phyloP scores from a whole-genome alignment of 1,140 invertebrate species.

The Hestina assimilis region DNA sequence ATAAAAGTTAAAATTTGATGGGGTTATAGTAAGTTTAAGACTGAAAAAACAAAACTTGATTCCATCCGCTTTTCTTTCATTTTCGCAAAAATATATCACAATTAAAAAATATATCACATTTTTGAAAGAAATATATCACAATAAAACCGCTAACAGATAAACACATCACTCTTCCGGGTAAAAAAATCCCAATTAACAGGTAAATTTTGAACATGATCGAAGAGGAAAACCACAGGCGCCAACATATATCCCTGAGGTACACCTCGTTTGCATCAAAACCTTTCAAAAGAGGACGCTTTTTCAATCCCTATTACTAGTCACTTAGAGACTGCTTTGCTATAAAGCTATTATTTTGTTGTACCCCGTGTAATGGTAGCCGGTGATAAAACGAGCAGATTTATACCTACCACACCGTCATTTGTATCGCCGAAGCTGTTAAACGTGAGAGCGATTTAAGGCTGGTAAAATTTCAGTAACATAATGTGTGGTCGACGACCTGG shows the following conservation, averaged over 20 bases:
- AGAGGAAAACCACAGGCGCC: constrained; percentile 46
- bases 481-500: constrained; percentile 30
- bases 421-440: constrained; percentile 49
- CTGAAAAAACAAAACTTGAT: too few species aligned
- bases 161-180: neutral
- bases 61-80: too few species aligned
- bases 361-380: constrained; percentile 34
- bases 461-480: constrained; percentile 42
- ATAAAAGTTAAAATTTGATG: too few species aligned
- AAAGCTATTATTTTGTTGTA: constrained; percentile 1
- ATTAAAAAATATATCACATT: too few species aligned
- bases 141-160: too few species aligned
- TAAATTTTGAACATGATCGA: constrained; percentile 35
- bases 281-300: neutral
- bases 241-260: constrained; percentile 52
- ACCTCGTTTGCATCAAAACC: constrained; percentile 7
- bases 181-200: constrained; percentile 34
- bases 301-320: neutral
- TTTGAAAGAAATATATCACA: too few species aligned
- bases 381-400: constrained; percentile 63
- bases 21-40: too few species aligned
- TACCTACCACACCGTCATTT: constrained; percentile 45
- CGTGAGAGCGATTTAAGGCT: constrained; percentile 45
- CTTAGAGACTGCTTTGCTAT: constrained; percentile 2
- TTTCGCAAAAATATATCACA: too few species aligned